Conservation (phyloP, 2,797 vertebrate species). For the Coregonus sp. region DNA sequence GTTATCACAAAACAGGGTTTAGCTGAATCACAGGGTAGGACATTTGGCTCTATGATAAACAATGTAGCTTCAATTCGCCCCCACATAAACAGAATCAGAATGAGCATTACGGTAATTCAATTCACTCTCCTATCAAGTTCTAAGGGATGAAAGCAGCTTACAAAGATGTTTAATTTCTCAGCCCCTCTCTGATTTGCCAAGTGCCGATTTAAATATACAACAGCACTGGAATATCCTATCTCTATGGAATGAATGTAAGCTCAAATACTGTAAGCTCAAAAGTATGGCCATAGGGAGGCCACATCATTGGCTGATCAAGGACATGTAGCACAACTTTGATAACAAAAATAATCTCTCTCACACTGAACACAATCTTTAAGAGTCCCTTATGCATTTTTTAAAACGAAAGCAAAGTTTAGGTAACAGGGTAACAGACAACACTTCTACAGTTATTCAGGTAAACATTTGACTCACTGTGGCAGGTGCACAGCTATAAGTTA, state of each 20-base stretch:
- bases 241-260: background rate
- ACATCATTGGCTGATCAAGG: background rate
- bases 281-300: background rate
- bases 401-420: background rate
- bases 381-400: background rate
- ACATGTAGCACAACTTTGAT: background rate
- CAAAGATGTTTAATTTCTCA: conserved; percentile 5
- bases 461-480: background rate
- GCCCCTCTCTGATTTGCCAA: conserved; percentile 1
- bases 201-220: background rate
- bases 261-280: background rate
- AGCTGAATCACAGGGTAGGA: background rate
- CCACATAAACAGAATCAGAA: background rate
- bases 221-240: background rate
- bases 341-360: background rate
- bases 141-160: conserved; percentile 7
- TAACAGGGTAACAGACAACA: background rate
- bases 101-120: background rate
- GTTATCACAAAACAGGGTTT: conserved; percentile 2
- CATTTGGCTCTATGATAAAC: background rate
- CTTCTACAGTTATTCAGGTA: background rate
- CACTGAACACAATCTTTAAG: background rate
- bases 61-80: conserved; percentile 1
- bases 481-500: too few species aligned
- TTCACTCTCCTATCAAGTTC: conserved; percentile 10